Base-by-base conservation (phyloP, 2,888 invertebrate species). In the Eristalis pertinax region DNA sequence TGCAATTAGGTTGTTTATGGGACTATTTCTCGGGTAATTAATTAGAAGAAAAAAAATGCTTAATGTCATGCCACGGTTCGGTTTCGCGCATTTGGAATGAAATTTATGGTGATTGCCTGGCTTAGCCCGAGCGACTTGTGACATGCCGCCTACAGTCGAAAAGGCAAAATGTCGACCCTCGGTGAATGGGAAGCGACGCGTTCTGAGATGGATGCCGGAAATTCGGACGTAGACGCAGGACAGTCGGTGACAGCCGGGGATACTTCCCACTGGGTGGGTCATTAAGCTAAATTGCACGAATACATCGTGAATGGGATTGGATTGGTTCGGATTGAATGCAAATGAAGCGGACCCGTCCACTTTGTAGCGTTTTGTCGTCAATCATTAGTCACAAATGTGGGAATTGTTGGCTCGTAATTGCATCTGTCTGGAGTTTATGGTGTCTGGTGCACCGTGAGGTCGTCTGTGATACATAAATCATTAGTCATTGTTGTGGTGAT, bases 1-100 rank as follows among this genome's bases (percentile, higher is more conserved):
- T 74, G 82, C 85, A 81, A 82, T 86, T 86, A 82, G 85, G 68
- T 81, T 85, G 69, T 81, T 85, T 85, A 81, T 85, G 81, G 81
- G 60, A 70, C 50, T 74, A 70, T 74, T 82, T 78, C 77, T 41
- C 69, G 43, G 70, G 43, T 82, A 82, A 74, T 82, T 78, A 78
- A 86, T 82, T 74, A 63, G 62, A 67, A 50, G 68, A 62, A 13
- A 62, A 74, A 63, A 13, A 38, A 62, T 65, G 64, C 67, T 43
- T 56, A 63, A 58, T 74, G 65, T 63, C 35, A 63, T 81, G 68
- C 69, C 24, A n/a, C 26, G 26, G 32, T 35, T 69, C n/a, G 58
- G 50, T 60, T 68, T 43, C 29, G 70, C 32, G 24, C 41, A 64
- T 65, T 58, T 64, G 38, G 11, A 77, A 77, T 64, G 50, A 72